Base-by-base conservation (phyloP, 1,140 invertebrate species). In the Cydia amplana region DNA sequence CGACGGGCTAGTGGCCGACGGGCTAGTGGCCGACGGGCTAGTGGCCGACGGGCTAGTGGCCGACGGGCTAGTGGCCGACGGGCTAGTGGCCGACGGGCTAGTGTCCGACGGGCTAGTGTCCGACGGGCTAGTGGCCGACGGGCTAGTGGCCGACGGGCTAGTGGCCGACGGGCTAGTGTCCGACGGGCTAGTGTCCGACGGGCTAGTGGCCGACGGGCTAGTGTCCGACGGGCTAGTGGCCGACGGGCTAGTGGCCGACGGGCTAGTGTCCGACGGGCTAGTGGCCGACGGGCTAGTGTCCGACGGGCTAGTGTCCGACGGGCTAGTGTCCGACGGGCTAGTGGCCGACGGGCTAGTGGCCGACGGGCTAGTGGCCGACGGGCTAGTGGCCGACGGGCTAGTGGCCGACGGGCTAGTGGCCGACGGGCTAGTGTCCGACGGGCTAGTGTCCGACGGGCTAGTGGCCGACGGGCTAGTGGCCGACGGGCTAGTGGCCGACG, bases 31-130 rank as follows among this genome's bases (percentile, higher is more conserved):
- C 94, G 55, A 96, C 94, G 10, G 95, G 93, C 92, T 98, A n/a
- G n/a, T n/a, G n/a, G n/a, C n/a, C 97, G n/a, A 98, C 97, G 93
- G n/a, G n/a, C n/a, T 99, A 99, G 93, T 99, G 75, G 98, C 98
- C 16, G 98, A n/a, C n/a, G n/a, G n/a, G n/a, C 83, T 93, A 93
- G 83, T 93, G 91, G 0, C 90, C 94, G 55, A 96, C 94, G 10
- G 95, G 93, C 92, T 98, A 97, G n/a, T 99, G 75, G 98, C 98
- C 16, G 98, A n/a, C n/a, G n/a, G n/a, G n/a, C 83, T 93, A 93
- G 83, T 93, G 91, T 0, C 90, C 94, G 55, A 96, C 94, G 10
- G 95, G 93, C 92, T 98, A n/a, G n/a, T n/a, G n/a, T n/a, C n/a
- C 97, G n/a, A 98, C 97, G 93, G n/a, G n/a, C n/a, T 99, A 99